Percentiles rank a stretch among this genome's conserved stretches.
Conservation (phyloP, 2,888 invertebrate genomes). For the Anaspis maculata region DNA sequence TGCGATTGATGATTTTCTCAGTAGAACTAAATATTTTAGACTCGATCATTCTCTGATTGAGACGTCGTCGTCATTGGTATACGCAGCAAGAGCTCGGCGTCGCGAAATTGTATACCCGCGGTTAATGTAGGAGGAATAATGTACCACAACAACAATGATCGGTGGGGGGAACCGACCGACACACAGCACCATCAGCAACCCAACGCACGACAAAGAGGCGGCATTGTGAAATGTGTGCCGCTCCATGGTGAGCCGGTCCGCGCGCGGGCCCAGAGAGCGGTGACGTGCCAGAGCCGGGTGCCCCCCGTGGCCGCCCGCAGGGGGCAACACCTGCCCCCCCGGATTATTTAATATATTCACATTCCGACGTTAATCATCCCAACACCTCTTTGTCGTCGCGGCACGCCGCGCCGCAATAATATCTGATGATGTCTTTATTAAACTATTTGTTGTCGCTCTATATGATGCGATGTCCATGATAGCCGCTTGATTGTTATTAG, state of each 20-base stretch:
- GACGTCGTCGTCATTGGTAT: too few species aligned
- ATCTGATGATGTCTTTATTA: conserved; percentile 29
- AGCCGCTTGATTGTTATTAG: conserved; percentile 22
- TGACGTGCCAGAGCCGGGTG: conserved; percentile 19
- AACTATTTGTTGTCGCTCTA: conserved; percentile 23
- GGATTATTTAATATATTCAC: conserved; percentile 42
- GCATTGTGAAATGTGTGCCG: neutral
- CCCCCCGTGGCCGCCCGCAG: conserved; percentile 28
- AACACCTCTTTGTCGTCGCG: conserved; percentile 30
- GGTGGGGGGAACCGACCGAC: too few species aligned
- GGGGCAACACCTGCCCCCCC: conserved; percentile 35
- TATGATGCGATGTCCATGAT: conserved; percentile 20
- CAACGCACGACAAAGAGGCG: neutral
- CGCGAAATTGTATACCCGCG: too few species aligned
- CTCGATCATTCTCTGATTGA: too few species aligned
- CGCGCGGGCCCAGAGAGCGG: conserved; percentile 16
- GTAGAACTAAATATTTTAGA: too few species aligned
- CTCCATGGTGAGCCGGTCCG: neutral
- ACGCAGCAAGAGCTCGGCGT: too few species aligned
- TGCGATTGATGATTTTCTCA: too few species aligned
- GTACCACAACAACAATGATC: too few species aligned
- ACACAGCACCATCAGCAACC: neutral
- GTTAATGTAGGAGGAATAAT: too few species aligned
- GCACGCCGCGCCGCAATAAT: conserved; percentile 15
- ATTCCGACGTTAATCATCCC: conserved; percentile 42